Conservation (phyloP, 2,113 vertebrate species). For the Salminus brasiliensis region DNA sequence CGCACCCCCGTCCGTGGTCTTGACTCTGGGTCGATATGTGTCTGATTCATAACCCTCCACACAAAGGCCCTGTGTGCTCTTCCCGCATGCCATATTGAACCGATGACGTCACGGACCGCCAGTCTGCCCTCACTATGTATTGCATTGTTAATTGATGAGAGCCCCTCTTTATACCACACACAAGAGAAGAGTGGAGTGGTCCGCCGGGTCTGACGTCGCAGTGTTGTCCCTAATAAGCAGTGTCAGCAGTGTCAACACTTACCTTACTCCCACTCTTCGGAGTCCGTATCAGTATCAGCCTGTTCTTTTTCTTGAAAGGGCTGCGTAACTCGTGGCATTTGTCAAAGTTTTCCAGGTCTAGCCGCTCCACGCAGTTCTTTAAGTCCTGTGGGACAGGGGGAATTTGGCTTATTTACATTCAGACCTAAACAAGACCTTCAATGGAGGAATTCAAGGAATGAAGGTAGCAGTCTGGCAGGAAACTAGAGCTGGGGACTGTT, state of each 20-base stretch:
- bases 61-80: constrained; percentile 49
- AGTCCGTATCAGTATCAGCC: constrained; percentile 85
- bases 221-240: neutral
- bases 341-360: constrained; percentile 91
- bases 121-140: constrained; percentile 36
- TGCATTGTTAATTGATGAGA: constrained; percentile 49
- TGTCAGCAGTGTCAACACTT: constrained; percentile 51
- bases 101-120: constrained; percentile 37
- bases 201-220: constrained; percentile 14
- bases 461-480: no score
- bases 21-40: constrained; percentile 32
- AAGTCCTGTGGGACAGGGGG: constrained; percentile 78
- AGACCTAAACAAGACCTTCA: neutral
- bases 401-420: neutral
- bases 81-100: constrained; percentile 50
- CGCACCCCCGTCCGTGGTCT: constrained; percentile 15
- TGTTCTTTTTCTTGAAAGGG: constrained; percentile 85
- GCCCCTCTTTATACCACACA: constrained; percentile 51
- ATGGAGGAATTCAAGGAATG: no score
- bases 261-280: constrained; percentile 87
- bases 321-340: constrained; percentile 89
- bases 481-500: no score
- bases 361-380: constrained; percentile 86
- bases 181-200: constrained; percentile 26
- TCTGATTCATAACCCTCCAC: constrained; percentile 42